These are phyloP conservation scores for Psilanteris sp. DNA, from an alignment of 1,140 invertebrate genomes.

Conservation along the genomic window DNA sequence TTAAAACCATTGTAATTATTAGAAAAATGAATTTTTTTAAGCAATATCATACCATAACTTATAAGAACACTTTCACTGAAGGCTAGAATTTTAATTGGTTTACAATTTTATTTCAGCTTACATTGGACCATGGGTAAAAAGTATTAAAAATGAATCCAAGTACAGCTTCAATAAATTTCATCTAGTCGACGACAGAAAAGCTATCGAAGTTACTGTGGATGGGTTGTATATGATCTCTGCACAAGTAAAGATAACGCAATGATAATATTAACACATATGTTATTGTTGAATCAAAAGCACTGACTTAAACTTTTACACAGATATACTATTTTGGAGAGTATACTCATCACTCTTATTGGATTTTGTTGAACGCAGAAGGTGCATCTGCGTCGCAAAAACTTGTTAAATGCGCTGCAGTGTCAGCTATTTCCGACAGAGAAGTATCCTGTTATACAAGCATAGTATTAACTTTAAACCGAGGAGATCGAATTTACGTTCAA, in stretches of 20 bases:
- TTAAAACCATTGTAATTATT: no score
- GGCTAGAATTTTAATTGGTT: not conserved
- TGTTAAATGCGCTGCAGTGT: slow-evolving; percentile 69
- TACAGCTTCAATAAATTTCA: slow-evolving; percentile 74
- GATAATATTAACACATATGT: no score
- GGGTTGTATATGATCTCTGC: slow-evolving; percentile 75
- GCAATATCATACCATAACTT: no score
- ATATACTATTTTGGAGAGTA: slow-evolving; percentile 73
- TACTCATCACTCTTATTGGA: slow-evolving; percentile 73
- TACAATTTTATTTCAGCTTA: slow-evolving; percentile 55
- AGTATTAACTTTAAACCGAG: slow-evolving; percentile 65
- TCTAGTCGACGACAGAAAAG: slow-evolving; percentile 72
- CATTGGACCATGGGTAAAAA: slow-evolving; percentile 75
- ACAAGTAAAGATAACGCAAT: no score
- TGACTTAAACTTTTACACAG: slow-evolving; percentile 55
- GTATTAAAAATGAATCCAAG: slow-evolving; percentile 64
- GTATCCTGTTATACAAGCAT: slow-evolving; percentile 73
- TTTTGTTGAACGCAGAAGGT: slow-evolving; percentile 71
- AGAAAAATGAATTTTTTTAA: no score
- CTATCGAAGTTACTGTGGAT: slow-evolving; percentile 72
- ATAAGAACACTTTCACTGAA: no score
- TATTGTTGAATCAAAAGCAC: no score
- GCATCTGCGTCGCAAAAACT: slow-evolving; percentile 65
- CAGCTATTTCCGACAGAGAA: slow-evolving; percentile 64
- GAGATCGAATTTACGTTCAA: slow-evolving; percentile 72